Conservation (phyloP, 2,113 vertebrate genomes). For the Macquaria ambigua region DNA sequence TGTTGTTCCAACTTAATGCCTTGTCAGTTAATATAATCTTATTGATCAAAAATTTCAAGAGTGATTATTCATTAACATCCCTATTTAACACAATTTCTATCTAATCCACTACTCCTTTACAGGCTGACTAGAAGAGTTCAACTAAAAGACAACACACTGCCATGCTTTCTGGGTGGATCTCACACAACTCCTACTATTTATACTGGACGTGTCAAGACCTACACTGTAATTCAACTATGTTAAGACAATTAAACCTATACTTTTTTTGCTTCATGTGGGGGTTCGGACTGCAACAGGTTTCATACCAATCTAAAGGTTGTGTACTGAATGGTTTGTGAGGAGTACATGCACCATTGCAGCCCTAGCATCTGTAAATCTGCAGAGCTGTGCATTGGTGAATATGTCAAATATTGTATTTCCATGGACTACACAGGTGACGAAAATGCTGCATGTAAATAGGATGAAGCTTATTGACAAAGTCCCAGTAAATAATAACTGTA, state of each 20-base stretch:
- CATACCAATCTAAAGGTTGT: not conserved
- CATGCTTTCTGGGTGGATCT: not conserved
- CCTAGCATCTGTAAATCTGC: not conserved
- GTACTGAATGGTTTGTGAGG: not conserved
- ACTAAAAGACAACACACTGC: not conserved
- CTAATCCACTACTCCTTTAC: not conserved
- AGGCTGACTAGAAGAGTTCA: not conserved
- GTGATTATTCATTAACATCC: not conserved
- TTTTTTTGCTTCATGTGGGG: not conserved
- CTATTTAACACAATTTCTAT: accelerated
- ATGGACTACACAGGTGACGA: not conserved
- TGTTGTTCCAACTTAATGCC: not conserved
- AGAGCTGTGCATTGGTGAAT: not conserved
- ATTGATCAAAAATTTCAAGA: not conserved
- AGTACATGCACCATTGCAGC: not conserved
- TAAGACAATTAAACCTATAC: too few species aligned
- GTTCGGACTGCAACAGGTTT: not conserved
- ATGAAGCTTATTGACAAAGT: not conserved
- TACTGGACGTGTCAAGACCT: not conserved
- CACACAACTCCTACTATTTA: not conserved
- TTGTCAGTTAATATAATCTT: not conserved
- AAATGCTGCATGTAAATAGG: not conserved
- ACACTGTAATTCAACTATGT: not conserved
- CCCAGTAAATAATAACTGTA: conserved; percentile 17
- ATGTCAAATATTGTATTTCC: not conserved